These are phyloP conservation scores for Rhineura floridana DNA, from an alignment of 2,113 vertebrate genomes.

Conservation along the genomic window DNA sequence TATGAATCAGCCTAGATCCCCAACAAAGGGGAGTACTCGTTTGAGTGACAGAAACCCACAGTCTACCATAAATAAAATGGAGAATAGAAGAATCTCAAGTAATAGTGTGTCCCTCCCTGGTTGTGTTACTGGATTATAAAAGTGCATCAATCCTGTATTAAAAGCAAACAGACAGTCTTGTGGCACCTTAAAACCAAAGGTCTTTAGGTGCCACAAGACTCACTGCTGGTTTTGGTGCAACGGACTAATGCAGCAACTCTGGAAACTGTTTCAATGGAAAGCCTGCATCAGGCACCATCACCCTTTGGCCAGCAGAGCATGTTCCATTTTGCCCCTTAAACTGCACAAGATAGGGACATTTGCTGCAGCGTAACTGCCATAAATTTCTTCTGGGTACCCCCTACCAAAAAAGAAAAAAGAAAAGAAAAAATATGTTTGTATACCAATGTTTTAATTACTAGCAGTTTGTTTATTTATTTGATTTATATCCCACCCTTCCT, in stretches of 20 bases:
- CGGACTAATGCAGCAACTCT: not conserved
- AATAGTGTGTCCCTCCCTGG: not conserved
- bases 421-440: too few relatives aligned
- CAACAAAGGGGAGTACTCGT: not conserved
- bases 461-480: too few relatives aligned
- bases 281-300: too few relatives aligned
- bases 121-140: not conserved
- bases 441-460: not conserved
- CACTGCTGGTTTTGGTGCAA: not conserved
- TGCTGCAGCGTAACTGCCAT: not conserved
- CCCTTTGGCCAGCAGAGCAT: not conserved
- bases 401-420: too few relatives aligned
- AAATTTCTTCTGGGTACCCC: not conserved
- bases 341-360: not conserved
- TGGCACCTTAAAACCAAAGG: not conserved
- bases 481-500: too few relatives aligned
- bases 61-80: not conserved
- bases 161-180: not conserved
- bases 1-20: not conserved
- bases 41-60: not conserved
- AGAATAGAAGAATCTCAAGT: not conserved
- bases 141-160: not conserved
- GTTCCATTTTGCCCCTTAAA: not conserved
- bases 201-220: not conserved
- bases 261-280: too few relatives aligned